These are phyloP conservation scores for Nasonia oneida DNA, from an alignment of 2,888 invertebrate genomes.

Conservation along the genomic window DNA sequence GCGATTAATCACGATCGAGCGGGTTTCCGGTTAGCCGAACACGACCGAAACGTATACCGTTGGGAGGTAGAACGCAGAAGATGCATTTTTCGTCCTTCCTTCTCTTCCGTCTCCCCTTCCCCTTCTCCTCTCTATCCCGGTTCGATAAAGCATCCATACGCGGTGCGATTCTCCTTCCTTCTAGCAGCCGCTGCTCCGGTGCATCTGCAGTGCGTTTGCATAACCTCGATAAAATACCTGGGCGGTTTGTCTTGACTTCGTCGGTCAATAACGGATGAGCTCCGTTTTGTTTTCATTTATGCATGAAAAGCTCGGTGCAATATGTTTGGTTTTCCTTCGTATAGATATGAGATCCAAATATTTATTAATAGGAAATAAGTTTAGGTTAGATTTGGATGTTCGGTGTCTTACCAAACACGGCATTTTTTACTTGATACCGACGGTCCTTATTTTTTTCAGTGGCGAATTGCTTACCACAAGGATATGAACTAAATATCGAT, in stretches of 20 bases:
- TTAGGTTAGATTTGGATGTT: background rate
- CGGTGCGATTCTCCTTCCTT: background rate
- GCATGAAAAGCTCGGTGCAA: background rate
- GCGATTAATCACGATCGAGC: conserved; percentile 61
- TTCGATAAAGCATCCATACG: conserved; percentile 53
- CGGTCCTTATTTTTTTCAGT: no score
- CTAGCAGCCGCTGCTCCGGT: background rate
- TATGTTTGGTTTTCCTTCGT: background rate
- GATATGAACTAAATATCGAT: no score
- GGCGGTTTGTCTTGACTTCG: conserved; percentile 21
- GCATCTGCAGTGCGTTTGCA: conserved; percentile 46
- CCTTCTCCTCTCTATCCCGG: conserved; percentile 10
- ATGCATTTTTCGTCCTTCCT: conserved; percentile 61
- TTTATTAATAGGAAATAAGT: no score
- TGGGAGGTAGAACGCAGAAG: conserved; percentile 41
- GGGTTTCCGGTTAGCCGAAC: conserved; percentile 57
- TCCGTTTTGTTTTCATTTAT: background rate
- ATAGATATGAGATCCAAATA: background rate
- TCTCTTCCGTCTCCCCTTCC: conserved; percentile 8
- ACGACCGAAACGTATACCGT: conserved; percentile 38
- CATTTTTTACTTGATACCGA: background rate
- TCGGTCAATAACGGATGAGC: conserved; percentile 25
- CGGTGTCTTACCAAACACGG: background rate
- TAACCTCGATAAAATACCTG: conserved; percentile 46
- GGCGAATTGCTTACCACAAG: no score